Evolutionary conservation across 23 tunicate genomes (phyloP).

Genomic region (Trididemnum clinides): DNA sequence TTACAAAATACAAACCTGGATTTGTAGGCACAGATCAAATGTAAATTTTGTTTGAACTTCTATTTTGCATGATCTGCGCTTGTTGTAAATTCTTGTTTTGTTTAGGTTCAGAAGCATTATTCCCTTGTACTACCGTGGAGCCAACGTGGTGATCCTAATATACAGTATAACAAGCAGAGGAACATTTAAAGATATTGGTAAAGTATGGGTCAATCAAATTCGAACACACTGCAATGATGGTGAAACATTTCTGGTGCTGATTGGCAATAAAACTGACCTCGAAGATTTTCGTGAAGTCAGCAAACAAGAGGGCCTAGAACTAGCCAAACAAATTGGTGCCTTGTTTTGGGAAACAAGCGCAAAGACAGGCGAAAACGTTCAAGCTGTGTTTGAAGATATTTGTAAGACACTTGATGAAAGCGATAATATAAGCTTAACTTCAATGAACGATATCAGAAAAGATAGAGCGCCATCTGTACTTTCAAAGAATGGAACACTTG

Average conservation of each 20-base stretch:
- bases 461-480: background rate
- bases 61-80: too few species aligned
- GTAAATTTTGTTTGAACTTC: too few species aligned
- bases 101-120: conserved; percentile 23
- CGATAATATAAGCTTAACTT: background rate
- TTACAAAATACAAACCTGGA: too few species aligned
- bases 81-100: background rate
- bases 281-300: conserved; percentile 4
- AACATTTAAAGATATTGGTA: background rate
- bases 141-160: conserved; percentile 22
- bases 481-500: background rate
- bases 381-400: background rate
- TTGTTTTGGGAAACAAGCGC: conserved; percentile 38
- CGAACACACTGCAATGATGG: background rate
- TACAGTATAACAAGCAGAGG: conserved; percentile 8
- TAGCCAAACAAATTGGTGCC: conserved; percentile 15
- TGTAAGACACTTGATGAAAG: background rate
- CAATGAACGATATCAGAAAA: background rate
- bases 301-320: conserved; percentile 3
- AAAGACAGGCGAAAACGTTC: conserved; percentile 22
- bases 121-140: conserved; percentile 44
- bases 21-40: too few species aligned
- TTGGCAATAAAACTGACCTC: conserved; percentile 42
- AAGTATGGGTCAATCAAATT: conserved; percentile 24
- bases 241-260: conserved; percentile 1